phyloP scores from a whole-genome alignment of 2,888 invertebrate species.

The Oxystoma pomonae region DNA sequence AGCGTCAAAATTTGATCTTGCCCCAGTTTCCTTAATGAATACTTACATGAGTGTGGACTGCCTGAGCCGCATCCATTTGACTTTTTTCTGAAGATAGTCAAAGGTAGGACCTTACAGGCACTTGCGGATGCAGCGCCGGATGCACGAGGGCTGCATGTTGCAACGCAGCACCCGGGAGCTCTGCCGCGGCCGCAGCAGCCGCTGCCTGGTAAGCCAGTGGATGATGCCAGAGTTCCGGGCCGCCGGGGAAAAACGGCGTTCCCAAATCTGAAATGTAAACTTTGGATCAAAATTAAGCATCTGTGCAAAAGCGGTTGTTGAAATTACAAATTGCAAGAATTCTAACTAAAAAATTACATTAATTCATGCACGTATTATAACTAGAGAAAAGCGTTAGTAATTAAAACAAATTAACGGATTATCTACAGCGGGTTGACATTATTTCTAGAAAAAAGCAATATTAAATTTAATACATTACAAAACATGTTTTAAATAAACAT shows the following conservation, averaged over 20 bases:
- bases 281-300: conserved; percentile 25
- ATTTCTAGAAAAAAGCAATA: no score
- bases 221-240: conserved; percentile 93
- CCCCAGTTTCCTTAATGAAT: background rate
- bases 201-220: conserved; percentile 77
- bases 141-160: conserved; percentile 90
- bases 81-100: conserved; percentile 91
- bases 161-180: conserved; percentile 75
- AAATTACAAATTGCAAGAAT: no score
- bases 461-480: no score
- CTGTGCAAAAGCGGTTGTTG: conserved; percentile 11
- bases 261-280: conserved; percentile 74
- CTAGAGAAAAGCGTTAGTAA: no score
- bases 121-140: conserved; percentile 96
- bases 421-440: no score
- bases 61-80: conserved; percentile 40
- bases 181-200: conserved; percentile 57
- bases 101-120: conserved; percentile 95
- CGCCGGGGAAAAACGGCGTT: conserved; percentile 92
- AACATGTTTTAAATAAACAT: no score
- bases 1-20: no score
- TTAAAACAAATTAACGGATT: no score
- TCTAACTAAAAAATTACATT: no score
- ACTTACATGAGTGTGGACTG: conserved; percentile 55
- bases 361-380: no score